phyloP scores from a whole-genome alignment of 2,888 invertebrate genomes.

The Dysmachus trigonus region DNA sequence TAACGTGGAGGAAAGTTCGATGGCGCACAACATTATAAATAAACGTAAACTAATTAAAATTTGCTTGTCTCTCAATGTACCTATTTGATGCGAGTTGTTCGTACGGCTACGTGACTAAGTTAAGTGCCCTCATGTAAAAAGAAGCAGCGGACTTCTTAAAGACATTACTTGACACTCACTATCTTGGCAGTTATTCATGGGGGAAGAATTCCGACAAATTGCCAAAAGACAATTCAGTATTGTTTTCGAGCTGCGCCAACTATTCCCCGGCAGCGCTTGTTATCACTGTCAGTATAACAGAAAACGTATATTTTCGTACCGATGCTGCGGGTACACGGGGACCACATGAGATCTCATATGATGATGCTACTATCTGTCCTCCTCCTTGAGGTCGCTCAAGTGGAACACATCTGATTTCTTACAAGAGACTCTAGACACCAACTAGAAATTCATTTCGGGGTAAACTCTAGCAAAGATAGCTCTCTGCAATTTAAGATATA shows the following conservation, averaged over 20 bases:
- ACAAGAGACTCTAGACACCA: background rate
- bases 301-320: background rate
- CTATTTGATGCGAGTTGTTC: background rate
- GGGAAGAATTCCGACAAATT: constrained; percentile 25
- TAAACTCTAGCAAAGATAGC: background rate
- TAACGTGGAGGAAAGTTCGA: constrained; percentile 1
- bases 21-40: constrained; percentile 37
- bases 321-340: background rate
- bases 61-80: constrained; percentile 6
- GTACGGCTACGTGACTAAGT: background rate
- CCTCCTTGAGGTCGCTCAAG: background rate
- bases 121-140: background rate
- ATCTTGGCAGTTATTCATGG: constrained; percentile 33
- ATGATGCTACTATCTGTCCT: background rate
- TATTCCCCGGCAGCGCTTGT: background rate
- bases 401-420: background rate
- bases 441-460: background rate
- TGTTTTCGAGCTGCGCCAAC: constrained; percentile 12
- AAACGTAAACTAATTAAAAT: constrained; percentile 40
- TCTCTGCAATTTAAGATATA: background rate
- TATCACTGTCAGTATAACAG: background rate
- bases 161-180: background rate
- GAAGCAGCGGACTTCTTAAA: background rate
- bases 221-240: constrained; percentile 41
- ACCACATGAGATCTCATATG: background rate